Evolutionary conservation across 2,888 invertebrate species (phyloP), one percentile per base, ranked within the genome.

Genomic region (Pseudolycoriella hygida): DNA sequence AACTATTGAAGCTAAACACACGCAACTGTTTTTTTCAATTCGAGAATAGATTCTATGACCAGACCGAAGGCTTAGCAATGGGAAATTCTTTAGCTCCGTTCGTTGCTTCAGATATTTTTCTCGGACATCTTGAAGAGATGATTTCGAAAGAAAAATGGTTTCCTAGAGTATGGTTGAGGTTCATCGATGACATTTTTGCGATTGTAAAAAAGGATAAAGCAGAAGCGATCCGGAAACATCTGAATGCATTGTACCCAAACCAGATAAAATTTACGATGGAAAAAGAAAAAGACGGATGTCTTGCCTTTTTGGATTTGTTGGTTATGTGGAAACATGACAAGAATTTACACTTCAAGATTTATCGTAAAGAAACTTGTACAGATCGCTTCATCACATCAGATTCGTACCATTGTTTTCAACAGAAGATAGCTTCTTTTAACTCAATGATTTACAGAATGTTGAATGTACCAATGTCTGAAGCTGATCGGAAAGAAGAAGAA

Each of bases 401-500:
- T 34, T 34, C 34, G n/a, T 34, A 14, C 34, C 34, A 34, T 34
- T 14, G 15, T 14, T 14, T 14, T 34, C 34, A 5, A 10, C 34
- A 34, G 5, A 34, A 14, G 34, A 34, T 25, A 8, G 25, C 25
- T 6, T 4, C 25, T 4, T 34, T 34, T 12, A 12, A 34, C 15
- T 34, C 34, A 34, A 34, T 34, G 34, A 12, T 34, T 3, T 14
- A 34, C 11, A 34, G 34, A 12, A 12, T 34, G 34, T 14, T 34
- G 34, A 34, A 34, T 12, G n/a, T 34, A 4, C 34, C 34, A 14
- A 34, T 34, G 34, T 34, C n/a, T 5, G n/a, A 34, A 34, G 12
- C 5, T 8, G 15, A 34, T 12, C 11, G 4, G 12, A 5, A 14
- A 14, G 15, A 20, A 48, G 44, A 39, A 57, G 53, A 32, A 43